Evolutionary conservation across 2,888 invertebrate species (phyloP), one percentile per base, ranked within the genome.

Genomic region (Plemyria rubiginata): DNA sequence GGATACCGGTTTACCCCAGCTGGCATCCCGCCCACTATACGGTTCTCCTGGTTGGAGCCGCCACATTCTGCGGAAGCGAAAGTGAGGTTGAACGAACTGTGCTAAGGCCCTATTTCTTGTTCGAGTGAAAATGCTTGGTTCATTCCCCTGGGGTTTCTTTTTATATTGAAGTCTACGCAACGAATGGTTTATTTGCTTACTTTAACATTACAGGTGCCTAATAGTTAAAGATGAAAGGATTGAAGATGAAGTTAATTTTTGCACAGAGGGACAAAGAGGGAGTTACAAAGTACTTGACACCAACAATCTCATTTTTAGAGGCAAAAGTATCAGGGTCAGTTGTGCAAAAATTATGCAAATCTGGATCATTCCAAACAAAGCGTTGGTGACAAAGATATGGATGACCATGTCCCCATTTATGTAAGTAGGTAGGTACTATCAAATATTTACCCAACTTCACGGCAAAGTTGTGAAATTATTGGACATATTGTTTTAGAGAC

Each of bases 21-120:
- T 22, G 97, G 96, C 77, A 95, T 93, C 12, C 97, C 97, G 54
- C 97, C 97, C 59, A 98, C 96, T 70, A 98, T 97, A 73, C 97
- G 93, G 82, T 96, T 96, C 92, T 97, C 97, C 91, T 97, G 97
- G 90, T 96, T 97, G 0, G 96, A 93, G 62, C 96, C 93, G 41
- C 97, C 97, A 79, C 97, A 97, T 87, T 97, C 97, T 97, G 71
- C 64, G 62, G 63, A 72, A 65, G 73, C 74, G 80, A 82, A 84
- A 82, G 82, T 56, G 55, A 2, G 70, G 77, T 77, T 76, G 68
- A 73, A 67, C 60, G 67, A 70, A 70, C 65, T 46, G 69, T 32
- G 62, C 53, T 45, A 48, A n/a, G 67, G 48, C 36, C 54, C 53
- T 64, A 66, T 55, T 61, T 61, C 54, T 48, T 32, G 50, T 50